Conservation (phyloP, 2,888 invertebrate genomes). For the Cantharis flavilabris region DNA sequence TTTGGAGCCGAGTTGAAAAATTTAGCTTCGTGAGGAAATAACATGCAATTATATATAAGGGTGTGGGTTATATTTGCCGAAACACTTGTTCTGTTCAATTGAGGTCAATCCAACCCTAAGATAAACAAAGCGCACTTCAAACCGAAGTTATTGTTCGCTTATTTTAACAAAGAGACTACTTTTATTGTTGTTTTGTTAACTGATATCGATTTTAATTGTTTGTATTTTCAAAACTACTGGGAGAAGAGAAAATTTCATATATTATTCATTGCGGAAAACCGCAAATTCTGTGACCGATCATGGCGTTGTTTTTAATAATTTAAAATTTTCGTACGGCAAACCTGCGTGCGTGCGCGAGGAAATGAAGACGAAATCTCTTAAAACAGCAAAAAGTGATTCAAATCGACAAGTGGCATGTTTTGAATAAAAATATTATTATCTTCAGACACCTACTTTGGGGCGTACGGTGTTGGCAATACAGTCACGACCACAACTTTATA, state of each 20-base stretch:
- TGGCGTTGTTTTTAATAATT: neutral
- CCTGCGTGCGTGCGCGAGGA: neutral
- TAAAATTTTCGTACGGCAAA: neutral
- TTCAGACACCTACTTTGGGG: conserved; percentile 10
- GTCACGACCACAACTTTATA: conserved; percentile 7
- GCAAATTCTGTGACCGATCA: neutral
- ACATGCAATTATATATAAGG: neutral
- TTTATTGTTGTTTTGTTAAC: conserved; percentile 14
- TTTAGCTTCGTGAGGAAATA: neutral
- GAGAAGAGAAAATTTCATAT: neutral
- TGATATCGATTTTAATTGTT: conserved; percentile 8
- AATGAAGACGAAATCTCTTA: neutral
- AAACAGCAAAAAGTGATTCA: conserved; percentile 21
- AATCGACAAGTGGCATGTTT: conserved; percentile 28
- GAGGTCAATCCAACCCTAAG: conserved; percentile 33
- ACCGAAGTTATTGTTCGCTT: conserved; percentile 20
- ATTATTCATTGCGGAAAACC: neutral
- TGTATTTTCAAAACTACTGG: neutral
- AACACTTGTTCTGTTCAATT: conserved; percentile 35
- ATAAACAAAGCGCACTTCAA: conserved; percentile 22
- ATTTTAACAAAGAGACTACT: conserved; percentile 11
- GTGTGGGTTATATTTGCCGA: conserved; percentile 16
- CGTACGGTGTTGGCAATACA: conserved; percentile 7
- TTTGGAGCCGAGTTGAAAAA: neutral
- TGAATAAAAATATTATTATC: conserved; percentile 26